phyloP scores from a whole-genome alignment of 1,140 invertebrate genomes.

The Scaptodrosophila lebanonensis region DNA sequence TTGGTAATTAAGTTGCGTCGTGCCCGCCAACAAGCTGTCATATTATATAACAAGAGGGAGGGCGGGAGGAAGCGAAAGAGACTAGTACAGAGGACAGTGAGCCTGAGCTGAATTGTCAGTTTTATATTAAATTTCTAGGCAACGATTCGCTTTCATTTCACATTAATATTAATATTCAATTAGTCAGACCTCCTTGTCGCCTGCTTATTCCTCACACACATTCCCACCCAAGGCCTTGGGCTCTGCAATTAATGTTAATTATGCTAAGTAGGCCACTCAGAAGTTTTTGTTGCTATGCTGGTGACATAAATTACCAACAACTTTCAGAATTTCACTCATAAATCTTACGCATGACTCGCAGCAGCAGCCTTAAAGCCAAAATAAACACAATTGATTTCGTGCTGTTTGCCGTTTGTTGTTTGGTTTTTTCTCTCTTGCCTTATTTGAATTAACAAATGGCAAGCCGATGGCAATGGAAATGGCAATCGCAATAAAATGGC shows the following conservation, averaged over 20 bases:
- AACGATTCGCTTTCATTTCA: slow-evolving; percentile 47
- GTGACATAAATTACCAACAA: slow-evolving; percentile 17
- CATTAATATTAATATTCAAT: slow-evolving; percentile 72
- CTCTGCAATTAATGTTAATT: slow-evolving; percentile 63
- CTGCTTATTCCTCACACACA: too few relatives aligned
- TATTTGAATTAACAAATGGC: too few relatives aligned
- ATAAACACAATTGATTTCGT: slow-evolving; percentile 51
- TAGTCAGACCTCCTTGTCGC: slow-evolving; percentile 42
- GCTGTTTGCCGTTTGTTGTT: slow-evolving; percentile 7
- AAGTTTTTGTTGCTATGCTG: slow-evolving; percentile 21
- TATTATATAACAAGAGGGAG: too few relatives aligned
- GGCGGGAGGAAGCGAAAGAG: too few relatives aligned
- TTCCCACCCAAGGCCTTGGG: slow-evolving; percentile 28
- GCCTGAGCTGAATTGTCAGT: slow-evolving; percentile 13
- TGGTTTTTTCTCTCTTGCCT: background rate
- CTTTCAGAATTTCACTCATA: slow-evolving; percentile 11
- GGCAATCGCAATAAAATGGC: slow-evolving; percentile 48
- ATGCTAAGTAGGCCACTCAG: slow-evolving; percentile 50
- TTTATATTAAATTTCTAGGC: slow-evolving; percentile 53
- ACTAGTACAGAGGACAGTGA: too few relatives aligned
- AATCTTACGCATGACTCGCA: slow-evolving; percentile 16
- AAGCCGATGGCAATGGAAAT: too few relatives aligned
- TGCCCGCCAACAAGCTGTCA: slow-evolving; percentile 29
- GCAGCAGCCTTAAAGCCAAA: background rate
- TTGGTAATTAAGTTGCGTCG: slow-evolving; percentile 58